Conservation (phyloP, 2,888 invertebrate species). For the Nymphalis c-album region DNA sequence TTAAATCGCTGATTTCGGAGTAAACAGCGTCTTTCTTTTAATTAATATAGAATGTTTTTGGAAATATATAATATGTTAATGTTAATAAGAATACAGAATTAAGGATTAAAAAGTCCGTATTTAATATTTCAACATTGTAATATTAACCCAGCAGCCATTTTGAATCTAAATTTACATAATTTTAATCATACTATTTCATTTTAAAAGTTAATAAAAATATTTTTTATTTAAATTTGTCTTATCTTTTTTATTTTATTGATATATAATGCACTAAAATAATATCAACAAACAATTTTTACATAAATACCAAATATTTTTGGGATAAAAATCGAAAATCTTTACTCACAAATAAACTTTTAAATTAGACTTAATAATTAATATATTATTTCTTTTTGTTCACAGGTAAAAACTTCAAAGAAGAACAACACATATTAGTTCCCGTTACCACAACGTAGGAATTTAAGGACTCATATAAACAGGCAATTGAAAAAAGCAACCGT, state of each 20-base stretch:
- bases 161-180: too few species aligned
- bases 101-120: not conserved
- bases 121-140: not conserved
- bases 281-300: not conserved
- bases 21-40: not conserved
- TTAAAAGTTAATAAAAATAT: not conserved
- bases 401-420: constrained; percentile 2
- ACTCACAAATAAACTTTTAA: too few species aligned
- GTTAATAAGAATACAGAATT: constrained; percentile 9
- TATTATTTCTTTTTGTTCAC: constrained; percentile 9
- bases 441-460: not conserved
- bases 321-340: not conserved
- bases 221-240: too few species aligned
- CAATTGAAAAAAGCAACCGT: too few species aligned
- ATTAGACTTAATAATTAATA: not conserved
- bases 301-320: not conserved
- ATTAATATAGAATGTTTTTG: not conserved
- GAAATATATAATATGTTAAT: constrained; percentile 1
- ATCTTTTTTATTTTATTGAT: too few species aligned
- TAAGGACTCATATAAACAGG: not conserved
- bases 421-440: not conserved
- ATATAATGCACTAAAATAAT: too few species aligned
- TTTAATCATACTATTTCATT: not conserved
- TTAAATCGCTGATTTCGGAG: constrained; percentile 12
- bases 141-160: too few species aligned